Evolutionary conservation across 2,797 vertebrate genomes (phyloP).

Genomic region (Rhyacichthys aspro): DNA sequence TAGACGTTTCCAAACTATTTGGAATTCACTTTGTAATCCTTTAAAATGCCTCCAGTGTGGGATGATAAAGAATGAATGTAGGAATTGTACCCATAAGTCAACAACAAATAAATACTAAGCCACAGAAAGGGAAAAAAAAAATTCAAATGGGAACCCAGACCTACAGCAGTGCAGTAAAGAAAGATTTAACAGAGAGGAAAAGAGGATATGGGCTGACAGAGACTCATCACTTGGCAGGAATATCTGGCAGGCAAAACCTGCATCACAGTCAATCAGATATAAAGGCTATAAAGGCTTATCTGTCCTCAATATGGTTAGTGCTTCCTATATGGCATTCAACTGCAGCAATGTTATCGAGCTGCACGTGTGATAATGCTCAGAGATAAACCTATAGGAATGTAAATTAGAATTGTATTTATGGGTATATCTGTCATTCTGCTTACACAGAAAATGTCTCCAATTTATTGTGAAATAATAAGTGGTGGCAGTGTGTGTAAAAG

Average conservation of each 20-base stretch:
- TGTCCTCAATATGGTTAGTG: slow-evolving; percentile 10
- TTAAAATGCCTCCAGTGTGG: slow-evolving; percentile 1
- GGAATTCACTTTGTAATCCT: slow-evolving; percentile 20
- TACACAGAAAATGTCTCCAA: not conserved
- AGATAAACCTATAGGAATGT: not conserved
- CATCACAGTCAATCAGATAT: slow-evolving; percentile 15
- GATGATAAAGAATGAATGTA: slow-evolving; percentile 8
- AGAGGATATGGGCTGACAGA: not conserved
- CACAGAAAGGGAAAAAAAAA: slow-evolving; percentile 1
- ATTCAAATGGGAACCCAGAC: slow-evolving; percentile 2
- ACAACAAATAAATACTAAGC: not conserved
- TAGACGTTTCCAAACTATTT: slow-evolving; percentile 4
- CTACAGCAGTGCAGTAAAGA: slow-evolving; percentile 1
- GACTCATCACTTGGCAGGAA: slow-evolving; percentile 9
- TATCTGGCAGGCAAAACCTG: slow-evolving; percentile 10
- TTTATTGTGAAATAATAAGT: slow-evolving; percentile 7
- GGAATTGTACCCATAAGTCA: not conserved
- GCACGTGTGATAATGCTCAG: not conserved
- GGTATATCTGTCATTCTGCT: not conserved
- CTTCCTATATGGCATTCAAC: slow-evolving; percentile 9
- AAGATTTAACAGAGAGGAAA: not conserved
- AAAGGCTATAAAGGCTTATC: slow-evolving; percentile 25
- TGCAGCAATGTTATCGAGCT: not conserved
- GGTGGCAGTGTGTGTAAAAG: not conserved
- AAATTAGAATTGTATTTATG: not conserved